Base-by-base conservation (phyloP, 2,113 vertebrate genomes). In the Cervus canadensis region DNA sequence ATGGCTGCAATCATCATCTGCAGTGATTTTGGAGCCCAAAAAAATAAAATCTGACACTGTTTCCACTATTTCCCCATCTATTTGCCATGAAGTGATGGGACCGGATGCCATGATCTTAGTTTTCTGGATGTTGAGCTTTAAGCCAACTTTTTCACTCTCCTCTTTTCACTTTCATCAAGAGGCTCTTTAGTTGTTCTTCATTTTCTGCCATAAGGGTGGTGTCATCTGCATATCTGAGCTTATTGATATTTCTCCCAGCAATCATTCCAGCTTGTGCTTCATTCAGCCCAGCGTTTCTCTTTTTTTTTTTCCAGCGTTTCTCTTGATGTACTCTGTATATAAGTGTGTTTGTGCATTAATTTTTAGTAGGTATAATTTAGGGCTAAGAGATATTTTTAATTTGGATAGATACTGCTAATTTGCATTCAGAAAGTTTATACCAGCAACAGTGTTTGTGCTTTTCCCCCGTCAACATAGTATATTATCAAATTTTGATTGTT, bases 351-450 rank as follows among this genome's bases (percentile, higher is more conserved):
- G 33, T 84, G 33, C 48, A 45, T 92, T 94, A 85, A 40, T 84
- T 94, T 95, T 64, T 96, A 64, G 30, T 84, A 23, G 56, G 6
- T 96, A 6, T 94, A 92, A 97, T 94, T 94, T 92, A 59, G 48
- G 43, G 11, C 54, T 48, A 79, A 54, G 88, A 17, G 40, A 52
- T 90, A 59, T 86, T 89, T 91, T 95, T 40, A 94, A 86, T 79
- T 91, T 91, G 13, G 15, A n/a, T 78, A 86, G 60, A 21, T 62
- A 79, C 54, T 91, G 45, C 64, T 93, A 56, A 67, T 91, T 89
- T 83, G 33, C 8, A 17, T 76, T 91, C 54, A 88, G 43, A 84
- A 95, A 71, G 67, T 6, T 79, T 89, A 21, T 87, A 84, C n/a
- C 5, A 76, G 40, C 33, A 94, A 45, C 9, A 48, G 15, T 71